Conservation (phyloP, 1,140 invertebrate genomes). For the Cardiocondyla obscurior region DNA sequence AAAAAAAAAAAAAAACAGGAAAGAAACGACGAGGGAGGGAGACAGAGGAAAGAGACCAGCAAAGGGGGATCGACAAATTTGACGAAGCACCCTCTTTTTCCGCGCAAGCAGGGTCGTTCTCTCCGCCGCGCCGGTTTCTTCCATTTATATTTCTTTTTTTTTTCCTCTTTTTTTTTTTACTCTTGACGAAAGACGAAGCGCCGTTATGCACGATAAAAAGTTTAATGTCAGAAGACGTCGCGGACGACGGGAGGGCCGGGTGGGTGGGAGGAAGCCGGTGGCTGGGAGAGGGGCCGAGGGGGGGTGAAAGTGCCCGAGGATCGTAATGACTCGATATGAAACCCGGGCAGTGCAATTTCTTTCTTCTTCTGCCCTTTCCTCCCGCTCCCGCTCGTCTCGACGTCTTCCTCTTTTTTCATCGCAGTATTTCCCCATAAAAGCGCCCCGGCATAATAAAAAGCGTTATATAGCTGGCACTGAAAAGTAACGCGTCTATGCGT, state of each 20-base stretch:
- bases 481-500: slow-evolving; percentile 77
- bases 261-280: background rate
- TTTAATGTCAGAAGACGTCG: slow-evolving; percentile 77
- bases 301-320: slow-evolving; percentile 75
- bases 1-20: background rate
- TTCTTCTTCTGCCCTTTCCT: slow-evolving; percentile 68
- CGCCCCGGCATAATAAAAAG: slow-evolving; percentile 82
- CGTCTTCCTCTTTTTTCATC: slow-evolving; percentile 78
- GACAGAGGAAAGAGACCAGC: slow-evolving; percentile 37
- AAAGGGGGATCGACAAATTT: slow-evolving; percentile 68
- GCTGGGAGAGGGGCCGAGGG: slow-evolving; percentile 61
- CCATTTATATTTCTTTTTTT: slow-evolving; percentile 66
- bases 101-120: slow-evolving; percentile 59
- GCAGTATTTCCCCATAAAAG: slow-evolving; percentile 81
- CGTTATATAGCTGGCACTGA: slow-evolving; percentile 80
- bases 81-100: slow-evolving; percentile 66
- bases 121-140: slow-evolving; percentile 61
- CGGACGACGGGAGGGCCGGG: slow-evolving; percentile 24
- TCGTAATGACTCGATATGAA: slow-evolving; percentile 83
- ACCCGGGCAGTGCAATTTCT: slow-evolving; percentile 79
- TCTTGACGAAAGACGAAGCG: slow-evolving; percentile 68
- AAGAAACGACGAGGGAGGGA: background rate
- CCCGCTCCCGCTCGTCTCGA: slow-evolving; percentile 61
- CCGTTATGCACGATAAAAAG: slow-evolving; percentile 79
- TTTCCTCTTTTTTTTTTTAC: slow-evolving; percentile 58